Evolutionary conservation across 2,113 vertebrate species (phyloP).

Genomic region (Nycticebus coucang): DNA sequence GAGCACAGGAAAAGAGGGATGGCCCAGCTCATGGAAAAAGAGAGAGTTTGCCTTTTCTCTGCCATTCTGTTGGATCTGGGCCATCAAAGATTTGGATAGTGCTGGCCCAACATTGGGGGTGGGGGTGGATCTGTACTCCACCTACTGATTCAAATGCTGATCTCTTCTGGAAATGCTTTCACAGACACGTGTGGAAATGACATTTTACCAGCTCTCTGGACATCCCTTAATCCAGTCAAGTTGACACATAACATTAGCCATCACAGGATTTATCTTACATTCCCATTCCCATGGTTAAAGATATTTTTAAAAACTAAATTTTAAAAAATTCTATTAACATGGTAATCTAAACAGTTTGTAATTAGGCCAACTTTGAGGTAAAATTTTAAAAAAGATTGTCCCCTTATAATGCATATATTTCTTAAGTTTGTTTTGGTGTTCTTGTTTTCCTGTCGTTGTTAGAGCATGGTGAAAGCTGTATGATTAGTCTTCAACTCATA

Average conservation of each 20-base stretch:
- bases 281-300: not conserved
- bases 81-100: too few species aligned
- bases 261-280: not conserved
- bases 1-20: not conserved
- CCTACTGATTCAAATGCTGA: not conserved
- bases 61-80: not conserved
- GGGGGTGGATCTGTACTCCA: not conserved
- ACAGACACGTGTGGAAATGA: not conserved
- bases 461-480: accelerated
- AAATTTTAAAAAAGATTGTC: not conserved
- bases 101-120: too few species aligned
- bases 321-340: not conserved
- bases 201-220: not conserved
- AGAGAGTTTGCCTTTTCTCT: not conserved
- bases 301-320: not conserved
- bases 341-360: not conserved
- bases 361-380: not conserved
- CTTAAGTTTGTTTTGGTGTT: not conserved
- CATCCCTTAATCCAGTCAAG: not conserved
- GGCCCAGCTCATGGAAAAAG: not conserved
- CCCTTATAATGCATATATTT: not conserved
- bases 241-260: not conserved
- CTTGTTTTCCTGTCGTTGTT: not conserved
- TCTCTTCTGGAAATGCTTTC: not conserved
- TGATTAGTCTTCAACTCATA: not conserved